Conservation (phyloP, 2,797 vertebrate genomes). For the Caiman crocodilus region DNA sequence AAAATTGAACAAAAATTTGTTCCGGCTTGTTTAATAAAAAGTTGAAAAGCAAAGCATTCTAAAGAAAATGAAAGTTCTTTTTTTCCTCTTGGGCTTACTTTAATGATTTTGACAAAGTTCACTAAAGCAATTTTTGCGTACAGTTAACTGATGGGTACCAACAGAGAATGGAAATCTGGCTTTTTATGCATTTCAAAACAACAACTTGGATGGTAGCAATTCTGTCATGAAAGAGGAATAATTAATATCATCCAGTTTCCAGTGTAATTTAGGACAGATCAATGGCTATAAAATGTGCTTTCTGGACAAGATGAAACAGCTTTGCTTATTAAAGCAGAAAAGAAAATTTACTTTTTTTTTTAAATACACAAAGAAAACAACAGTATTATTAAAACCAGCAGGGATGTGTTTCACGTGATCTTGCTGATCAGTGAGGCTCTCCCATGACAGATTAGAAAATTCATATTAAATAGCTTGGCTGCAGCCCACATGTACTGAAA, state of each 20-base stretch:
- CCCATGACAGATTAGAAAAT: neutral
- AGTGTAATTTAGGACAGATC: neutral
- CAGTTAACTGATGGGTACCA: neutral
- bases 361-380: neutral
- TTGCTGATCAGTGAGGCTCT: neutral
- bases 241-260: neutral
- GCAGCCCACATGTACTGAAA: neutral
- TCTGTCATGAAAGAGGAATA: neutral
- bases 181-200: neutral
- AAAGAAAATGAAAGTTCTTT: neutral
- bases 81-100: neutral
- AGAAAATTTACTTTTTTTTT: neutral
- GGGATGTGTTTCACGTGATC: neutral
- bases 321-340: neutral
- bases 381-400: neutral
- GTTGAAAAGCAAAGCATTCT: neutral
- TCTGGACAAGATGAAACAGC: neutral
- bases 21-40: conserved; percentile 17
- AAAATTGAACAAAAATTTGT: conserved; percentile 8
- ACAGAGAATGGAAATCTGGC: neutral
- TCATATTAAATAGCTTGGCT: neutral
- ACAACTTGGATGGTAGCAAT: neutral
- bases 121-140: neutral
- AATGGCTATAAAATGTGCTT: neutral
- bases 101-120: neutral